Evolutionary conservation across 1,140 invertebrate species (phyloP).

Genomic region (Cardiocondyla obscurior): DNA sequence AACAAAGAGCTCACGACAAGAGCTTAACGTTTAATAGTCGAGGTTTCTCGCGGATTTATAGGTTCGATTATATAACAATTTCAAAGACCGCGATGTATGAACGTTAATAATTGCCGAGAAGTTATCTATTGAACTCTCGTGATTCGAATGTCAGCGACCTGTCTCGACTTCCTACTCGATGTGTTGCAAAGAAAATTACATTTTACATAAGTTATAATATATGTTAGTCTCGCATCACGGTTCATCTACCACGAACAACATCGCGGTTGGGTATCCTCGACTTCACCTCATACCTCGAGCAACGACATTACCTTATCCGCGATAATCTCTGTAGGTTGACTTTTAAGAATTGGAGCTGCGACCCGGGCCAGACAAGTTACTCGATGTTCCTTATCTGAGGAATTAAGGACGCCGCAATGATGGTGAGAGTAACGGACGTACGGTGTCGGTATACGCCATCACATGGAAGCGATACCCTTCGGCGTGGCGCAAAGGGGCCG

Average conservation of each 20-base stretch:
- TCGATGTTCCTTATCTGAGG: conserved; percentile 66
- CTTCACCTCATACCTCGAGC: conserved; percentile 37
- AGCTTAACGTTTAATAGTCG: background rate
- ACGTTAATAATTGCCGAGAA: background rate
- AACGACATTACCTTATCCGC: conserved; percentile 62
- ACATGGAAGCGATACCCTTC: conserved; percentile 66
- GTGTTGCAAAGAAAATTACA: background rate
- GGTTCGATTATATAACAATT: background rate
- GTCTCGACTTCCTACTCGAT: conserved; percentile 1
- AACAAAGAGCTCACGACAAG: conserved; percentile 16
- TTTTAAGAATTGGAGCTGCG: conserved; percentile 59
- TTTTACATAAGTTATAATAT: background rate
- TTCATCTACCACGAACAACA: conserved; percentile 65
- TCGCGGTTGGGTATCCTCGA: conserved; percentile 42
- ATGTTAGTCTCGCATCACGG: conserved; percentile 30
- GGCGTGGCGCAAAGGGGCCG: conserved; percentile 63
- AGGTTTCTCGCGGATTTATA: background rate
- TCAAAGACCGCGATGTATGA: background rate
- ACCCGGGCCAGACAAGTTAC: conserved; percentile 38
- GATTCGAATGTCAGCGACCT: background rate
- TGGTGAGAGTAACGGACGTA: conserved; percentile 14
- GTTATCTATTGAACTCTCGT: background rate
- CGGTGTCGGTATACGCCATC: conserved; percentile 4
- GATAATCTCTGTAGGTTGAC: conserved; percentile 60
- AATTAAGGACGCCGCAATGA: conserved; percentile 66